Base-by-base conservation (phyloP, 1,140 invertebrate species). In the Helicoverpa armigera region DNA sequence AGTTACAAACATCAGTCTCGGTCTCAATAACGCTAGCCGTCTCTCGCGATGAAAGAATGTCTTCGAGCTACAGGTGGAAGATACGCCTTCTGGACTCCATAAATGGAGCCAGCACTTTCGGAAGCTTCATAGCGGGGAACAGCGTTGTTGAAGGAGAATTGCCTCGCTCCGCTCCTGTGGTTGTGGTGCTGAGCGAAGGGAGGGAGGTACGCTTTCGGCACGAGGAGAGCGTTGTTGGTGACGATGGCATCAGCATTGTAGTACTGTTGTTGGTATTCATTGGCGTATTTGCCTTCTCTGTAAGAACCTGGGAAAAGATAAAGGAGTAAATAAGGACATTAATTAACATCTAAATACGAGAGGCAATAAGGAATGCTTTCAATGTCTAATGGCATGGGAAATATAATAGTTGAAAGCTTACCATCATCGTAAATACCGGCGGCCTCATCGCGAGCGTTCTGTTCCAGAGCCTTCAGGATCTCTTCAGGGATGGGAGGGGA, bases 401-500 rank as follows among this genome's bases (percentile, higher is more conserved):
- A 5, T 7, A 35, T 7, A 35, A 7, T 35, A 35, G 7, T 23
- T 1, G 23, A 9, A 23, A 23, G 11, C 23, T 63, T 18, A 63
- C 60, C 60, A 12, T 63, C 60, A 7, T 63, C 93, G 67, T 85
- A 93, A 50, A 95, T 95, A 13, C 92, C 93, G 73, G 91, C 90
- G n/a, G 93, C 92, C 80, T 95, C 93, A 69, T 95, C 92, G 11
- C 89, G 86, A 0, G 92, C 92, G 23, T 95, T 95, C 82, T 94
- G 92, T 73, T 92, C 92, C 79, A 91, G 80, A 76, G 92, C 90
- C 83, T 86, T 93, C 82, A 91, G 90, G 83, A 93, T 96, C 89
- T 92, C 95, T 82, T 93, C 95, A 50, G 97, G 97, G 82, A 97
- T 96, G 43, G 97, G 97, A 0, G 97, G 97, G 53, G 97, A 96